Base-by-base conservation (phyloP, 2,888 invertebrate genomes). In the Coelinius sp. region DNA sequence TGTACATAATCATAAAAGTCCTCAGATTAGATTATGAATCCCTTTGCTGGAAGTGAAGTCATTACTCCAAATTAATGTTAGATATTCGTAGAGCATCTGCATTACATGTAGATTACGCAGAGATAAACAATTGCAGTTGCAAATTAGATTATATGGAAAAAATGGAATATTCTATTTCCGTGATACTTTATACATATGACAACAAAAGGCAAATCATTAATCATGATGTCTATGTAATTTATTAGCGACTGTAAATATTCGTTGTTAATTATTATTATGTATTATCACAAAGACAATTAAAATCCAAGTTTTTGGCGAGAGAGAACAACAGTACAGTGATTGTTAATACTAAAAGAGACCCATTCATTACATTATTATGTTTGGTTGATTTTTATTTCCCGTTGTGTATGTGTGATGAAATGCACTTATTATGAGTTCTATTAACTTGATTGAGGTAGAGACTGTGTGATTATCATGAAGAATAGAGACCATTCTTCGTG, bases 201-300 rank as follows among this genome's bases (percentile, higher is more conserved):
- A 59, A 31, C 22, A 25, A n/a, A n/a, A 56, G n/a, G 14, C 17
- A 31, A 27, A 59, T 59, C 59, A 17, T 25, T 3, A 59, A 31
- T 20, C n/a, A 17, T 35, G 59, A n/a, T n/a, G n/a, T n/a, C n/a
- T 31, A 31, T 14, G 20, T 59, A 31, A 59, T 59, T 35, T 59
- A 31, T 7, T 59, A 59, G 59, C 31, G 17, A 56, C 14, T 56
- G 59, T 59, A 59, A 35, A 59, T 59, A 59, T 59, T 59, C 31
- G 35, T 25, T 59, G 59, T 59, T 59, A 35, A 31, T 59, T 59
- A 59, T 59, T 59, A 59, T 59, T 59, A 53, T 53, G 53, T 53
- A 53, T 25, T 53, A 35, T 35, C 14, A 35, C 0, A 35, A 59
- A 20, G 20, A 59, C 17, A 14, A 59, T 35, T 31, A 17, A 59